These are phyloP conservation scores for Cordilura impudica DNA, from an alignment of 2,888 invertebrate genomes.

Conservation along the genomic window DNA sequence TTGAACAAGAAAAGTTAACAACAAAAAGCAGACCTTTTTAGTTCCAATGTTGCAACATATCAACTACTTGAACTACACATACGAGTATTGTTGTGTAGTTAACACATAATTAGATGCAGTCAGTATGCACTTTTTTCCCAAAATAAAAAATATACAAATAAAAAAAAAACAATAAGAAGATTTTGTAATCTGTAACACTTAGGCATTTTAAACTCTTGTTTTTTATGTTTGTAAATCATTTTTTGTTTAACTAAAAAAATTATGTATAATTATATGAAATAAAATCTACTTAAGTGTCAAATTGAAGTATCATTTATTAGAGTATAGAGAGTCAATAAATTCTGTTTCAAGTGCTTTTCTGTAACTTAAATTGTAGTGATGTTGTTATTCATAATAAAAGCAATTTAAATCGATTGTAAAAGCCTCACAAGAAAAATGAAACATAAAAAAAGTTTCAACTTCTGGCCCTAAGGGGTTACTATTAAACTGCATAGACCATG, in stretches of 20 bases:
- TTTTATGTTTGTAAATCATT: background rate
- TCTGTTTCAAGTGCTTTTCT: background rate
- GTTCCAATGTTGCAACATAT: background rate
- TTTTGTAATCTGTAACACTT: background rate
- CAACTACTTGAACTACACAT: background rate
- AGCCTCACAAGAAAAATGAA: background rate
- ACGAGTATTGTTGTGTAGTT: background rate
- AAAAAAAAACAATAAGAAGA: background rate
- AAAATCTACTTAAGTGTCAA: background rate
- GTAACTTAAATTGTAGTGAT: background rate
- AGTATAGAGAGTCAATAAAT: background rate
- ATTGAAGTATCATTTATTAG: background rate
- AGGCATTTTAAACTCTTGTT: background rate
- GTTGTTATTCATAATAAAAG: background rate
- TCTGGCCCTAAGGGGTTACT: too few species aligned
- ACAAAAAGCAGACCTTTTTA: background rate
- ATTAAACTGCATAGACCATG: too few species aligned
- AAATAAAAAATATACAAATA: too few species aligned
- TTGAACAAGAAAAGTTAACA: background rate
- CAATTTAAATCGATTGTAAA: background rate
- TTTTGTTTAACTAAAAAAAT: background rate
- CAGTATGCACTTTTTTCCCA: background rate
- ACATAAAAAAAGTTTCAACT: background rate
- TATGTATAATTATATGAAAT: background rate
- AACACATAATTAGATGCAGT: background rate